These are phyloP conservation scores for Leptocoma aspasia DNA, from an alignment of 2,113 vertebrate genomes.

Conservation along the genomic window DNA sequence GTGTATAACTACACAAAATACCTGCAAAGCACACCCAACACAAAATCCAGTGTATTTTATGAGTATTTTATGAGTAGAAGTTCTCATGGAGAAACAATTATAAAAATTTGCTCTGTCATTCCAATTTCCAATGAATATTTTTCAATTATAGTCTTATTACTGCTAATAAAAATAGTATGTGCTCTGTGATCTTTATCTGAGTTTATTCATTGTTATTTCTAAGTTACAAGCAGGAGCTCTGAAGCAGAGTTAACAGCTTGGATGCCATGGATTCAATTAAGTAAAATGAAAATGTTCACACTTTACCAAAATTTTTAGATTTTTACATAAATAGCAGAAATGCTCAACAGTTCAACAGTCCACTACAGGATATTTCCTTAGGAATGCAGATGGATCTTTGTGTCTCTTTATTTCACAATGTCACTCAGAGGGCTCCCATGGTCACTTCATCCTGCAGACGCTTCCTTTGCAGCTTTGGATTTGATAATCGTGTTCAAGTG, in stretches of 20 bases:
- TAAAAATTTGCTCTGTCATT: background rate
- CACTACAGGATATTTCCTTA: background rate
- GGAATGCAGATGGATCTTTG: background rate
- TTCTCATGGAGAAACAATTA: background rate
- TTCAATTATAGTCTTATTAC: background rate
- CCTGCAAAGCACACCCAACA: background rate
- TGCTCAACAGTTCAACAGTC: background rate
- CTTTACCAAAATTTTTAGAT: background rate
- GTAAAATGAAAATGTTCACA: background rate
- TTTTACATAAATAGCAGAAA: background rate
- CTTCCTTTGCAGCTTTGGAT: slow-evolving; percentile 72
- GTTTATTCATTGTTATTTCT: background rate
- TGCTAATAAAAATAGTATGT: background rate
- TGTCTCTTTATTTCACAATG: background rate
- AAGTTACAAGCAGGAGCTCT: background rate
- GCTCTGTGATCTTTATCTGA: background rate
- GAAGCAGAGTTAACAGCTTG: background rate
- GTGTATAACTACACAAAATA: background rate
- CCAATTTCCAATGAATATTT: background rate
- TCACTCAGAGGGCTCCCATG: slow-evolving; percentile 64
- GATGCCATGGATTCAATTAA: background rate
- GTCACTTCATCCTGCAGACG: slow-evolving; percentile 73
- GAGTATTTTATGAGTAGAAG: background rate
- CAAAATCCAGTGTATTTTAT: background rate
- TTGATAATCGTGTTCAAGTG: slow-evolving; percentile 64